Base-by-base conservation (phyloP, 1,140 invertebrate genomes). In the Grapholita molesta region DNA sequence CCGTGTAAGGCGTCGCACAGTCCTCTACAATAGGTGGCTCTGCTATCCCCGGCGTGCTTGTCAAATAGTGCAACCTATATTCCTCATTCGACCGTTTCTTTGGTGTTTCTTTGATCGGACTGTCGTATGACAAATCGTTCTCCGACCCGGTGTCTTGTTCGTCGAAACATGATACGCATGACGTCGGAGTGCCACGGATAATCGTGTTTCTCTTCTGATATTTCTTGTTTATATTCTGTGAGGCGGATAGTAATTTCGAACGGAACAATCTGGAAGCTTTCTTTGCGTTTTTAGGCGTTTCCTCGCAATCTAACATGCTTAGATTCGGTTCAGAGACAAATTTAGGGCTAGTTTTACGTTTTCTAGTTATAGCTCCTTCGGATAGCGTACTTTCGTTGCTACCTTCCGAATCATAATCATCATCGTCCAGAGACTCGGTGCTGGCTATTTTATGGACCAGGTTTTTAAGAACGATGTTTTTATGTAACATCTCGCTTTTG, bases 41-140 rank as follows among this genome's bases (percentile, higher is more conserved):
- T 0, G 81, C 72, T 5, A 92, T 71, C 9, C 93, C 93, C 12
- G 93, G 93, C 3, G 94, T 94, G 72, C 93, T 94, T 6, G 93
- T 94, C 69, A 94, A 75, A 75, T 90, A 90, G 64, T 90, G 79
- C 71, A 86, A 78, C 76, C 84, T 84, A n/a, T 83, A 78, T 70
- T 89, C 86, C 2, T 78, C 69, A 1, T 72, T 74, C 70, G 64
- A 53, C 12, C 53, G 25, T 73, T 86, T 87, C 74, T 81, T 85
- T 42, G 89, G 88, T 64, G 88, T 90, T 0, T 70, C 72, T 0
- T 77, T 73, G 32, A 77, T 69, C 28, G 65, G 67, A 53, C 66
- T 68, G 11, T 21, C 67, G 6, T 52, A 73, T 11, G 77, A 79
- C 12, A 70, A 4, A 9, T 87, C 82, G 21, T 53, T 77, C 15